Conservation (phyloP, 2,888 invertebrate species). For the Scrobipalpa atriplicella region DNA sequence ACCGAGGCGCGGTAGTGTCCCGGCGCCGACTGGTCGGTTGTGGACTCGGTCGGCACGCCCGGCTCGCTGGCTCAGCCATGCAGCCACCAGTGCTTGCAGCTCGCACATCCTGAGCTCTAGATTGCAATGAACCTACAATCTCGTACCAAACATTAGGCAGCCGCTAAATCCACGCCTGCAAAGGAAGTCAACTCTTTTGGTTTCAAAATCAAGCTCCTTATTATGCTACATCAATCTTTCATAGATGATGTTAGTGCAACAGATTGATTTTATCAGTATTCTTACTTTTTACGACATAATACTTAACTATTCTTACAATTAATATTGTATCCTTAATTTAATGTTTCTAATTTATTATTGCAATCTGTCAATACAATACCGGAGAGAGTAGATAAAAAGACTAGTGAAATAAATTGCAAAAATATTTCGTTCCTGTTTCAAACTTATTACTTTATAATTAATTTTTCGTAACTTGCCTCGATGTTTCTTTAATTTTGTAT, state of each 20-base stretch:
- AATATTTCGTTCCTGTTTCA: neutral
- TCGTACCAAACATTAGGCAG: slow-evolving; percentile 12
- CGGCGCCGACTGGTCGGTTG: slow-evolving; percentile 50
- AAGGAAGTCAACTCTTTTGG: slow-evolving; percentile 5
- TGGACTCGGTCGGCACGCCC: slow-evolving; percentile 43
- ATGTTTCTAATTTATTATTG: slow-evolving; percentile 29
- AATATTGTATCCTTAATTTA: slow-evolving; percentile 29
- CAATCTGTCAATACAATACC: slow-evolving; percentile 32
- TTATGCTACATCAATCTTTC: neutral
- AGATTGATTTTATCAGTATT: slow-evolving; percentile 53
- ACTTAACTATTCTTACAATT: slow-evolving; percentile 49
- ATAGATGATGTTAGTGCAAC: slow-evolving; percentile 14
- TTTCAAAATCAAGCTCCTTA: slow-evolving; percentile 5
- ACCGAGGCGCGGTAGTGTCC: slow-evolving; percentile 51
- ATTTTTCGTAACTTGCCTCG: neutral
- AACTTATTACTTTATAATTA: slow-evolving; percentile 31
- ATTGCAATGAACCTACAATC: slow-evolving; percentile 21
- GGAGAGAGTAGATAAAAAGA: slow-evolving; percentile 69
- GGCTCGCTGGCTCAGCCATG: neutral
- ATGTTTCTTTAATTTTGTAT: neutral
- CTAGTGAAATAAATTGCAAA: slow-evolving; percentile 43
- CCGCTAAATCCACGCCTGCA: neutral
- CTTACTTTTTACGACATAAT: slow-evolving; percentile 40
- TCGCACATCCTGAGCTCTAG: slow-evolving; percentile 16
- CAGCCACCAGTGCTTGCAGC: neutral